phyloP scores from a whole-genome alignment of 1,140 invertebrate species.

The Sipha flava region DNA sequence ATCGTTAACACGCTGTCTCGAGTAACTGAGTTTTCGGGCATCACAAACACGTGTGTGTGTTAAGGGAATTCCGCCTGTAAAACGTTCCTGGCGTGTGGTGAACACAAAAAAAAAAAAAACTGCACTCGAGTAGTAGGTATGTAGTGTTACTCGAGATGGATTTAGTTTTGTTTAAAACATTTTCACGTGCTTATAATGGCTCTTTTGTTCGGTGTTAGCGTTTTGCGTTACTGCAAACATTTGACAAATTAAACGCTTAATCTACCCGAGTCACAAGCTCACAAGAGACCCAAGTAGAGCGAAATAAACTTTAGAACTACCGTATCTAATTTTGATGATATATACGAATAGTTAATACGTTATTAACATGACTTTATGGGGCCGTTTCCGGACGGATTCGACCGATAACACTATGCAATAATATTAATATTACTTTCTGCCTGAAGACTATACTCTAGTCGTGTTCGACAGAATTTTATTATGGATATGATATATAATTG shows the following conservation, averaged over 20 bases:
- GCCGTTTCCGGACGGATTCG: not conserved
- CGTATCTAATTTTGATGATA: not conserved
- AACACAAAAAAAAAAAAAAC: too few relatives aligned
- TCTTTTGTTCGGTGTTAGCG: not conserved
- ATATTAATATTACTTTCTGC: too few relatives aligned
- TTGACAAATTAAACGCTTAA: not conserved
- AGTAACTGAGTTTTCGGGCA: too few relatives aligned
- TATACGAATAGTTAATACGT: not conserved
- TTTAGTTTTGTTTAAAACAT: not conserved
- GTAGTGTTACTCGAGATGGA: not conserved
- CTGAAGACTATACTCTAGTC: too few relatives aligned
- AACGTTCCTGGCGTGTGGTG: too few relatives aligned
- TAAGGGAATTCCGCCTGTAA: not conserved
- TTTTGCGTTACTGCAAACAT: not conserved
- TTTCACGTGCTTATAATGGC: not conserved
- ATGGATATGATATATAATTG: too few relatives aligned
- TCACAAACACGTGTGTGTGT: too few relatives aligned
- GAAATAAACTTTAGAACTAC: not conserved
- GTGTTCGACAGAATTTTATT: too few relatives aligned
- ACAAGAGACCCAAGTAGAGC: not conserved
- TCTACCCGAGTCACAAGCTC: not conserved
- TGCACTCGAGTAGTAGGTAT: too few relatives aligned
- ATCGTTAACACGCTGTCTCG: too few relatives aligned
- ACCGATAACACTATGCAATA: not conserved
- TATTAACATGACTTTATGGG: not conserved